phyloP scores from a whole-genome alignment of 2,113 vertebrate species.

The Ptilonorhynchus violaceus region DNA sequence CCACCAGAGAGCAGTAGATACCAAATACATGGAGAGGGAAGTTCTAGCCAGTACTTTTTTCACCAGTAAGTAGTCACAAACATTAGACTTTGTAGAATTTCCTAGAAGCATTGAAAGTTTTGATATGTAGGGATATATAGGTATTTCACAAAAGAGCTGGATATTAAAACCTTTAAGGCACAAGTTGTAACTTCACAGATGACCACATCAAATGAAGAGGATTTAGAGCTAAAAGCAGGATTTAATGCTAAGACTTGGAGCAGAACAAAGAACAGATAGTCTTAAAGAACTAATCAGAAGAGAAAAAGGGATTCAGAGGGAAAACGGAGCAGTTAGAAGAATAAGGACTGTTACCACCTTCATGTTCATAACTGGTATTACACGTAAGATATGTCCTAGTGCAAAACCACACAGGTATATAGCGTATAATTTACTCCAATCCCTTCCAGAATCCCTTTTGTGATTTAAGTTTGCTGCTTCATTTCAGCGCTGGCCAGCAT shows the following conservation, averaged over 20 bases:
- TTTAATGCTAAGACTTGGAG: background rate
- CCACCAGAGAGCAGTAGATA: background rate
- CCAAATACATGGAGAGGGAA: background rate
- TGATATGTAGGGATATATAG: background rate
- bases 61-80: background rate
- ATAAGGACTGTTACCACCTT: background rate
- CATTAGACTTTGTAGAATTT: background rate
- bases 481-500: background rate
- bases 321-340: background rate
- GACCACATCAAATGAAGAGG: background rate
- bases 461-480: background rate
- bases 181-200: background rate
- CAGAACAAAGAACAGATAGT: background rate
- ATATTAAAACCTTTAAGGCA: background rate
- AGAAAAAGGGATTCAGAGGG: background rate
- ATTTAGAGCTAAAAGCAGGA: background rate
- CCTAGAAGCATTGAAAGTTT: background rate
- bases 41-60: background rate
- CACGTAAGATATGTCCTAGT: background rate
- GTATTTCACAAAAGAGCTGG: background rate
- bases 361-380: background rate
- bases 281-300: background rate
- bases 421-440: background rate
- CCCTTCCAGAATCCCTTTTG: background rate
- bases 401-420: background rate